Base-by-base conservation (phyloP, 2,888 invertebrate species). In the Saturnia pavonia region DNA sequence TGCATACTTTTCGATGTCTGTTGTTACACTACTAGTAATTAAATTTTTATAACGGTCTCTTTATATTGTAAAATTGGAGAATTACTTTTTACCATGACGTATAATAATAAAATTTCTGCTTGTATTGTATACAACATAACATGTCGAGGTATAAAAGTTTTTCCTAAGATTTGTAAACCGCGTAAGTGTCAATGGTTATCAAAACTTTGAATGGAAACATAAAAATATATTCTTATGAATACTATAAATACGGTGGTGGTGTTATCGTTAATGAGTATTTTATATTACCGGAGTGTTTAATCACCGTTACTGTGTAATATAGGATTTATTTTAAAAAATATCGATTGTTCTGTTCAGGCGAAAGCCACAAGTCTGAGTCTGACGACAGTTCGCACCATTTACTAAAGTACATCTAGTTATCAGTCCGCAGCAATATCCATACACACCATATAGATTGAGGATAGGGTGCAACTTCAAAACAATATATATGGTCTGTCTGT, bases 1-100 rank as follows among this genome's bases (percentile, higher is more conserved):
- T 82, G 77, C 80, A 81, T 75, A 78, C 76, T 82, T 81, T 77
- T 77, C 70, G 75, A 75, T 77, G 57, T 60, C 14, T 25, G 27
- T 60, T 60, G 27, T 4, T 22, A 1, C n/a, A 22, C 22, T 2
- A 27, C 14, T 27, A 27, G 11, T 0, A 60, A 60, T 27, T 22
- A 54, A 54, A 22, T 19, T 19, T 16, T 4, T 34, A 34, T 19
- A 48, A 16, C 19, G 48, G 0, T 7, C 1, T 19, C 48, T 48
- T 48, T 45, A 16, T 45, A 45, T 45, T 45, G 45, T 16, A 45
- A 16, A 45, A 45, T 16, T 14, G 16, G 45, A 45, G 16, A 45
- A 16, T 45, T 45, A 12, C n/a, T n/a, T n/a, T n/a, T 45, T 16
- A 16, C 16, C 3, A 48, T 48, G 48, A 19, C 3, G 19, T 16